Evolutionary conservation across 2,797 vertebrate species (phyloP), one percentile per base, ranked within the genome.

Genomic region (Adelosebastes latens): DNA sequence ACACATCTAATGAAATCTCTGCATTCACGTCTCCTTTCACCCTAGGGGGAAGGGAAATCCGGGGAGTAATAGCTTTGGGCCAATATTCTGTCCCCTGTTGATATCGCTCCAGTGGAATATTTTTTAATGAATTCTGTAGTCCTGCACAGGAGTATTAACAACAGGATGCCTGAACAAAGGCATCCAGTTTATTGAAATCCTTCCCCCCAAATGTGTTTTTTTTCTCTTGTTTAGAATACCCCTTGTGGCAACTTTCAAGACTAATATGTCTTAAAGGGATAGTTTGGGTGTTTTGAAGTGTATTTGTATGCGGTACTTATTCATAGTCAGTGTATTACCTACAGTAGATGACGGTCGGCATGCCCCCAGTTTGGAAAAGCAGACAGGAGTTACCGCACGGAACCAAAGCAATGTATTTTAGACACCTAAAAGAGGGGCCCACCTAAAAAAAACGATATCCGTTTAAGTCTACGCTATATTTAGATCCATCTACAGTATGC

Each of bases 1-100:
- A 69, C 66, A 79, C 75, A 77, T 83, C 65, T 81, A 85, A 83
- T 91, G 72, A 92, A 92, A 88, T 81, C 49, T 42, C 67, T 83
- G 27, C 29, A 55, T 74, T 65, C 46, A 34, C 4, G 6, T 82
- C 46, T 77, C 55, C 60, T 85, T 77, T 80, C 42, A 66, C 46
- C 34, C 20, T 16, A 34, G 64, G 32, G 42, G 79, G 2, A 75
- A 65, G n/a, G 6, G n/a, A 66, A 80, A 63, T 69, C 75, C 12
- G 10, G 8, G 24, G 5, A 34, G 72, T 55, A 55, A 70, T 56
- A 64, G 70, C 64, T 80, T 64, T 58, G 22, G 32, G 58, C 39
- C 25, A 62, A 16, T 82, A 68, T 72, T 79, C 22, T 68, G 29
- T 71, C 67, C 58, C 13, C 1, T 10, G 70, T 39, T 56, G 64